phyloP scores from a whole-genome alignment of 2,797 vertebrate species.

The Premnoplex brunnescens region DNA sequence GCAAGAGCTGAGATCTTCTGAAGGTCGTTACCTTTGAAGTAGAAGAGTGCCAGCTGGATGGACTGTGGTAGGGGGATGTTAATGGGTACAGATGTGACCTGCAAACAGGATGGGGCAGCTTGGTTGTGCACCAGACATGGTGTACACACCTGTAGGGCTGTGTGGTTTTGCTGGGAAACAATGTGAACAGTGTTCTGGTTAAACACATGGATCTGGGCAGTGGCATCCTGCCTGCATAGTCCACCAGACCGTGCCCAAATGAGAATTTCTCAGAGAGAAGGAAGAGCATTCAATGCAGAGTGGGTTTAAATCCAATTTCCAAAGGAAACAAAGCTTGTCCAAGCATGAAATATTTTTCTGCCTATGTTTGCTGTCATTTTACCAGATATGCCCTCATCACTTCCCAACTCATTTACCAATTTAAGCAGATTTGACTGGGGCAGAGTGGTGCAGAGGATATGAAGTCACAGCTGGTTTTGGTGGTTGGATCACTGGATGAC shows the following conservation, averaged over 20 bases:
- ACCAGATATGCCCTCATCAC: neutral
- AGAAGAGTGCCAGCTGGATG: neutral
- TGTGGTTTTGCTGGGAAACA: neutral
- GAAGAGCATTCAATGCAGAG: rapidly evolving
- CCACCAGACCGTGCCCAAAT: neutral
- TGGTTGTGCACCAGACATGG: no score
- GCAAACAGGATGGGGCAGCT: neutral
- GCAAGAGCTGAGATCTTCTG: neutral
- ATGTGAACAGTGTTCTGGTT: neutral
- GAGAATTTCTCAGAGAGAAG: neutral
- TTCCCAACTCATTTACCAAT: neutral
- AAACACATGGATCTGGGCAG: neutral
- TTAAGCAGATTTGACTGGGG: neutral
- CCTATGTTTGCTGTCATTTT: neutral
- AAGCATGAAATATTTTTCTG: neutral
- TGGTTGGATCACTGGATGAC: neutral
- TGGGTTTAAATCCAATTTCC: neutral
- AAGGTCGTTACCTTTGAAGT: neutral
- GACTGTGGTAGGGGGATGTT: neutral
- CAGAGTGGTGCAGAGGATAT: neutral
- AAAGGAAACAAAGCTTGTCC: neutral
- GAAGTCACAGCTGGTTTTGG: neutral
- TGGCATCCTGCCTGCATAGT: neutral
- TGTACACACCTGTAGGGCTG: neutral
- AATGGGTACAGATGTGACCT: neutral